Conservation (phyloP, 2,888 invertebrate species). For the Drosophila differens region DNA sequence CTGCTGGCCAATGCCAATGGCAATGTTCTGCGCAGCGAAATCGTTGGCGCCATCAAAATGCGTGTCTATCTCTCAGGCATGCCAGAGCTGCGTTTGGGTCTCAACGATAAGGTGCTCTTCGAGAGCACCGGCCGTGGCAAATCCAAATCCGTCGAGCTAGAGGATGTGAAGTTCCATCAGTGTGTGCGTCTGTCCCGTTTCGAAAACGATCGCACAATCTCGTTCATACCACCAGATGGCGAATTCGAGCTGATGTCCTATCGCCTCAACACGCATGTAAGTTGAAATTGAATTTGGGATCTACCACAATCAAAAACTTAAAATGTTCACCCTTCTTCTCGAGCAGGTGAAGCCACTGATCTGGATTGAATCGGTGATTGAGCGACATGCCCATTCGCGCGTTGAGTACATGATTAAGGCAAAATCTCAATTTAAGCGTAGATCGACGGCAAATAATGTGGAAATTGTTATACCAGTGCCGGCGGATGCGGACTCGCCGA, state of each 20-base stretch:
- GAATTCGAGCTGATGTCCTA: conserved; percentile 99
- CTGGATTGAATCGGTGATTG: conserved; percentile 99
- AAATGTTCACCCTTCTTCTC: background rate
- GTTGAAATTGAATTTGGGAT: conserved; percentile 16
- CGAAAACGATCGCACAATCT: conserved; percentile 99
- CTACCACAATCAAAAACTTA: background rate
- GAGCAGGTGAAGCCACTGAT: conserved; percentile 93
- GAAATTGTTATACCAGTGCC: conserved; percentile 98
- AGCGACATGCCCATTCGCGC: conserved; percentile 97
- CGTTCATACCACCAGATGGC: conserved; percentile 99
- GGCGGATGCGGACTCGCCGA: conserved; percentile 98
- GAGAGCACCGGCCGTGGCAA: conserved; percentile 99
- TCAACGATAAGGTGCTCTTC: conserved; percentile 99
- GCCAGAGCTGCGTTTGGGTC: conserved; percentile 97
- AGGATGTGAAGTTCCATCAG: conserved; percentile 99
- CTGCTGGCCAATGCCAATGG: conserved; percentile 98
- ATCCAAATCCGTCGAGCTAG: conserved; percentile 98
- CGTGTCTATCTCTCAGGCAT: conserved; percentile 98
- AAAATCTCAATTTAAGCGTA: conserved; percentile 98
- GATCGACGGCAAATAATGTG: conserved; percentile 99
- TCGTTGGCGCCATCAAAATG: conserved; percentile 99
- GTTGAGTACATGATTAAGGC: conserved; percentile 99
- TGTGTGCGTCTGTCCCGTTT: conserved; percentile 98
- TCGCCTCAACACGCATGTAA: conserved; percentile 96
- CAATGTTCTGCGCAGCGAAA: conserved; percentile 98